These are phyloP conservation scores for Schlechtendalia chinensis DNA, from an alignment of 1,140 invertebrate species.

Conservation along the genomic window DNA sequence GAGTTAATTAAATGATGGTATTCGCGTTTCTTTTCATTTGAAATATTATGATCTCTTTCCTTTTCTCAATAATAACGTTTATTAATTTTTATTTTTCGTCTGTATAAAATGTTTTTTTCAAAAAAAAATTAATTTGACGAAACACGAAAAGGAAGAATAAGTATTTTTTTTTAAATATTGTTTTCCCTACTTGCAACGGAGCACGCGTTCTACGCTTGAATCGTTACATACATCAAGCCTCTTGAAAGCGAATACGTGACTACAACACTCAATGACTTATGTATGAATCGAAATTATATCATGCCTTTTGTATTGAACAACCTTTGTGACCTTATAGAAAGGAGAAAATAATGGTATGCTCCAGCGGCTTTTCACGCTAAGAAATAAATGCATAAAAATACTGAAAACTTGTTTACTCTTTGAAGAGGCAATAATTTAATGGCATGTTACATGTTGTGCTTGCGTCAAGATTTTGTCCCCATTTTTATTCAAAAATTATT, in stretches of 20 bases:
- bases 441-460: background rate
- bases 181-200: background rate
- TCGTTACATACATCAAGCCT: conserved; percentile 41
- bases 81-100: conserved; percentile 23
- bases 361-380: conserved; percentile 3
- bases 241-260: conserved; percentile 43
- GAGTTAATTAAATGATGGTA: conserved; percentile 3
- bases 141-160: conserved; percentile 5
- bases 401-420: conserved; percentile 13
- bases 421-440: background rate
- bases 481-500: background rate
- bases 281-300: conserved; percentile 38
- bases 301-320: conserved; percentile 31
- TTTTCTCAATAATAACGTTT: conserved; percentile 14
- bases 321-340: conserved; percentile 36
- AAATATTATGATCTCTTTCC: background rate
- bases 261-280: conserved; percentile 47
- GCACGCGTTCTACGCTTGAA: conserved; percentile 21
- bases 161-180: conserved; percentile 46
- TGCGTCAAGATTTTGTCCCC: background rate
- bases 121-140: conserved; percentile 22
- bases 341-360: background rate
- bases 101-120: background rate
- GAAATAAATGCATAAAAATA: conserved; percentile 9
- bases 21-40: background rate